phyloP scores from a whole-genome alignment of 2,797 vertebrate genomes.

The Cyprinella venusta region DNA sequence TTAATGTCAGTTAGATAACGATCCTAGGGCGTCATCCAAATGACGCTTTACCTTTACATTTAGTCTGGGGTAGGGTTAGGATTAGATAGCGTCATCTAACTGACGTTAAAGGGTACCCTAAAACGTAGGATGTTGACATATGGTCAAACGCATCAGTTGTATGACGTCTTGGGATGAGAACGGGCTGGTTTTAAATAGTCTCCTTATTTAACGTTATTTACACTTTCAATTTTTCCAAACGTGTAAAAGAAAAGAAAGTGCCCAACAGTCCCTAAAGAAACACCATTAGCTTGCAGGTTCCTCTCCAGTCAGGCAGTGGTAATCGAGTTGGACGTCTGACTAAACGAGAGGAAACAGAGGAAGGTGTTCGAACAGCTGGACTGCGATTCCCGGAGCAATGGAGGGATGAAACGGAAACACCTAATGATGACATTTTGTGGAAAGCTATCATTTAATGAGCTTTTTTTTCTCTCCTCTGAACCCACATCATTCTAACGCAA shows the following conservation, averaged over 20 bases:
- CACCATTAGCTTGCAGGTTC: conserved; percentile 7
- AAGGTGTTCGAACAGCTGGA: conserved; percentile 48
- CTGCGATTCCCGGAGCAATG: conserved; percentile 36
- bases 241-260: background rate
- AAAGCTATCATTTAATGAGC: conserved; percentile 49
- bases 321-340: conserved; percentile 37
- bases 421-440: conserved; percentile 44
- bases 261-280: conserved; percentile 9
- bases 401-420: conserved; percentile 21
- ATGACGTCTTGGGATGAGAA: too few relatives aligned
- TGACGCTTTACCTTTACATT: too few relatives aligned
- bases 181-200: background rate
- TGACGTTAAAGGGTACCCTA: too few relatives aligned
- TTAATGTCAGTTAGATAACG: too few relatives aligned
- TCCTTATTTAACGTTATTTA: background rate
- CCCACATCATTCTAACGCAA: conserved; percentile 35
- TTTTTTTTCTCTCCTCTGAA: conserved; percentile 20
- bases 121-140: too few relatives aligned
- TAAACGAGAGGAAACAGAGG: conserved; percentile 40
- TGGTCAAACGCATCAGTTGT: too few relatives aligned
- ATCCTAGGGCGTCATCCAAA: too few relatives aligned
- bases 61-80: too few relatives aligned
- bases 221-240: background rate
- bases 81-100: too few relatives aligned
- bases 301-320: conserved; percentile 19